These are phyloP conservation scores for Drosophila triauraria DNA, from an alignment of 1,140 invertebrate genomes.

Conservation along the genomic window DNA sequence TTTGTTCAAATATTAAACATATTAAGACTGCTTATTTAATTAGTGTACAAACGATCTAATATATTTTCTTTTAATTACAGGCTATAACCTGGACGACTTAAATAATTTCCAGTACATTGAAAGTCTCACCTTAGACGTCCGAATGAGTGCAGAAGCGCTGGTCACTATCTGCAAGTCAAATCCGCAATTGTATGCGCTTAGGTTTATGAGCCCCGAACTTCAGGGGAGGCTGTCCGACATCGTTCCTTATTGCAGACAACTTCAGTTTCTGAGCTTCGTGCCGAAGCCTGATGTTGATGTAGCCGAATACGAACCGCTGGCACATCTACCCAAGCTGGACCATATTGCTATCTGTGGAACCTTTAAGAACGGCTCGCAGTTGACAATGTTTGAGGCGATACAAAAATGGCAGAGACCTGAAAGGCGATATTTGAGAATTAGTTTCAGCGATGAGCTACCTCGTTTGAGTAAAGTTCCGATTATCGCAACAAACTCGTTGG, in stretches of 20 bases:
- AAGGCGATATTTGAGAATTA: not conserved
- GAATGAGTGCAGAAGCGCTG: not conserved
- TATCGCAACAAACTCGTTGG: not conserved
- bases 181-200: not conserved
- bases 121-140: not conserved
- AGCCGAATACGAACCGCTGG: not conserved
- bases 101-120: not conserved
- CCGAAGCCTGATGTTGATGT: not conserved
- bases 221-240: constrained; percentile 1
- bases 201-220: not conserved
- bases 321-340: not conserved
- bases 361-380: not conserved
- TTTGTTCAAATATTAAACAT: not conserved
- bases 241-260: not conserved
- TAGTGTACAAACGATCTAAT: not conserved
- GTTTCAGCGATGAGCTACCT: not conserved
- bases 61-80: not conserved
- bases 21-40: too few relatives aligned
- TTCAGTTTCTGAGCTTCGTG: not conserved
- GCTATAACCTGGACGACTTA: not conserved
- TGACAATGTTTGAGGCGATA: not conserved
- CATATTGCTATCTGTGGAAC: not conserved
- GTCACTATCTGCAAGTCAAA: not conserved
- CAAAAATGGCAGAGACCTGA: not conserved
- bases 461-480: not conserved